Percentiles rank a stretch among this genome's conserved stretches.
Evolutionary conservation across 1,140 invertebrate species (phyloP).

Genomic region (Matsumurasca onukii): DNA sequence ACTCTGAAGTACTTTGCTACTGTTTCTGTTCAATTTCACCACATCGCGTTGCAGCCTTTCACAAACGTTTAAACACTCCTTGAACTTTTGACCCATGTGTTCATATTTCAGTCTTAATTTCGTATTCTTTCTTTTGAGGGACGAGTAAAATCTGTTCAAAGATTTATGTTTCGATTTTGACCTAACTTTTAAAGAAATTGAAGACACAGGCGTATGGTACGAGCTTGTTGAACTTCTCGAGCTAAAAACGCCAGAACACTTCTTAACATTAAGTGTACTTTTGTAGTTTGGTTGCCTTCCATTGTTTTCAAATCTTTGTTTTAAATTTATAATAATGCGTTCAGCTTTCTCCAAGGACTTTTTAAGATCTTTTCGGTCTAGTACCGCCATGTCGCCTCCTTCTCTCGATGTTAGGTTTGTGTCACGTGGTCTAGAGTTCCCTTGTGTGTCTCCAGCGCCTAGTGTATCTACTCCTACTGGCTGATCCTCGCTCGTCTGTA

Average conservation of each 20-base stretch:
- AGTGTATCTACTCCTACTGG: too few relatives aligned
- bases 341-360: too few relatives aligned
- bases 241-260: background rate
- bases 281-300: background rate
- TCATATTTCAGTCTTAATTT: background rate
- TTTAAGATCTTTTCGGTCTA: too few relatives aligned
- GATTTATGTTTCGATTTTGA: background rate
- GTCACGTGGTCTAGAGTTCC: too few relatives aligned
- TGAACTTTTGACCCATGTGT: background rate
- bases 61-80: background rate
- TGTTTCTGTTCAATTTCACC: background rate
- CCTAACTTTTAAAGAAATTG: too few relatives aligned
- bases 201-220: background rate
- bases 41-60: background rate
- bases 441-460: too few relatives aligned
- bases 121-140: conserved; percentile 1
- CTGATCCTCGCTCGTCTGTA: too few relatives aligned
- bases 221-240: background rate
- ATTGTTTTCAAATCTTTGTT: background rate
- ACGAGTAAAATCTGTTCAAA: background rate
- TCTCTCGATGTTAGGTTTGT: too few relatives aligned
- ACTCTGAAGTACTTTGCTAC: too few relatives aligned
- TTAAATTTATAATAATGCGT: background rate
- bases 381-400: too few relatives aligned
- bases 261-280: background rate